These are phyloP conservation scores for Pagrus major DNA, from an alignment of 2,113 vertebrate genomes.

Conservation along the genomic window DNA sequence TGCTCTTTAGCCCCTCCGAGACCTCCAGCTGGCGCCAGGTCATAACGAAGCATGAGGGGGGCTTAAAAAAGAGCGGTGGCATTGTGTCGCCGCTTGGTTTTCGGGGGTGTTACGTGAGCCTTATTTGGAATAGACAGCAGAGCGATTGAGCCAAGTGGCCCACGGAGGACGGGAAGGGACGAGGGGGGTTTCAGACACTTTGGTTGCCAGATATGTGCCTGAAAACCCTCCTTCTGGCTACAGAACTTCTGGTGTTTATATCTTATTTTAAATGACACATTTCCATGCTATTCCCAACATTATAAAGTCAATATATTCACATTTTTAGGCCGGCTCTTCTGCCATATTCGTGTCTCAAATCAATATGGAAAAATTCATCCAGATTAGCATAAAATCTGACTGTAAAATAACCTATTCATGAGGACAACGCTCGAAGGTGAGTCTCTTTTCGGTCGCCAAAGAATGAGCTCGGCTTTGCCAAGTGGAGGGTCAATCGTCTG, in stretches of 20 bases:
- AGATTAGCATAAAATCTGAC: not conserved
- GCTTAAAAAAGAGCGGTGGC: constrained; percentile 78
- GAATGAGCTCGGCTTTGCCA: not conserved
- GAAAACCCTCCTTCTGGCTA: too few relatives aligned
- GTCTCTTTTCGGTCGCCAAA: not conserved
- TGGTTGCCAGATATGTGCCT: not conserved
- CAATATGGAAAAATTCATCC: not conserved
- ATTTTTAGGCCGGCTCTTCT: not conserved
- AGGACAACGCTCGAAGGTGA: not conserved
- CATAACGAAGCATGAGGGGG: constrained; percentile 48
- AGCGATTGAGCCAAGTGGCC: constrained; percentile 23
- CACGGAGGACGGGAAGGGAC: not conserved
- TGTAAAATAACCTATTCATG: not conserved
- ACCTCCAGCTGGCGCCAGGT: constrained; percentile 24
- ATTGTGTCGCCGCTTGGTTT: constrained; percentile 63
- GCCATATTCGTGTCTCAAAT: not conserved
- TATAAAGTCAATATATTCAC: not conserved
- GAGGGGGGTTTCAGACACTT: constrained; percentile 1
- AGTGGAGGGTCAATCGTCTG: not conserved
- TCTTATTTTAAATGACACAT: too few relatives aligned
- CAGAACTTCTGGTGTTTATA: not conserved
- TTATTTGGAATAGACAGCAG: constrained; percentile 72
- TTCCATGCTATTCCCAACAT: not conserved
- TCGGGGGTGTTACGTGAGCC: constrained; percentile 52
- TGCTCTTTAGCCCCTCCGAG: not conserved